Evolutionary conservation across 2,113 vertebrate genomes (phyloP), one percentile per base, ranked within the genome.

Genomic region (Seriola dumerili): DNA sequence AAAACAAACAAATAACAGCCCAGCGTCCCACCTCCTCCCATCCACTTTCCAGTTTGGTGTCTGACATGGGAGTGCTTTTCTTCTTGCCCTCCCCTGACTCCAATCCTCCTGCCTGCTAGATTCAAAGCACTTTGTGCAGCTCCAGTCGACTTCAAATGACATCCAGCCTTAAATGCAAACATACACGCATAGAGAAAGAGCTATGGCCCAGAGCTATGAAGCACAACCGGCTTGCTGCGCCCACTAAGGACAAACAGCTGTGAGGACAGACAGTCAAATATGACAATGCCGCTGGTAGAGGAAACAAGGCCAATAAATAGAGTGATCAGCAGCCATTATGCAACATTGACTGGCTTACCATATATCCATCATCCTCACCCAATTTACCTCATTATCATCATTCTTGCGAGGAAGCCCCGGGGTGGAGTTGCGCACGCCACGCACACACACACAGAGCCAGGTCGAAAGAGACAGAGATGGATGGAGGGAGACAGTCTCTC

Each of bases 401-500:
- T 76, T 88, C 76, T 83, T 85, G 76, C 4, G 17, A 80, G 84
- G 78, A 85, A 87, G 82, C 88, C 81, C 81, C 1, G 12, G 79
- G 85, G 86, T 74, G 32, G 46, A 75, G 48, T 11, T 8, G 23
- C 17, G 8, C 80, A 55, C 17, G 50, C 3, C 68, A 78, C 4
- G 8, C 19, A 10, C 23, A 62, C 62, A 85, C 68, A 78, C 72
- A 84, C 73, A 77, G 52, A 88, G 62, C 72, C 86, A 82, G 82
- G 84, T 85, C 12, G 72, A 81, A 87, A 73, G 76, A 89, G 89
- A 90, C 85, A 79, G 81, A 89, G 93, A 94, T 87, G 83, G 85
- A 94, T 93, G 79, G 68, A 82, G 83, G 83, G 75, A 87, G 88
- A 87, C 72, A 86, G 78, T 85, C 81, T 93, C 90, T 88, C 92